A percentile compares a stretch with the other conserved stretches of the same genome.
Evolutionary conservation across 2,888 invertebrate genomes (phyloP).

Genomic region (Junonia oenone): DNA sequence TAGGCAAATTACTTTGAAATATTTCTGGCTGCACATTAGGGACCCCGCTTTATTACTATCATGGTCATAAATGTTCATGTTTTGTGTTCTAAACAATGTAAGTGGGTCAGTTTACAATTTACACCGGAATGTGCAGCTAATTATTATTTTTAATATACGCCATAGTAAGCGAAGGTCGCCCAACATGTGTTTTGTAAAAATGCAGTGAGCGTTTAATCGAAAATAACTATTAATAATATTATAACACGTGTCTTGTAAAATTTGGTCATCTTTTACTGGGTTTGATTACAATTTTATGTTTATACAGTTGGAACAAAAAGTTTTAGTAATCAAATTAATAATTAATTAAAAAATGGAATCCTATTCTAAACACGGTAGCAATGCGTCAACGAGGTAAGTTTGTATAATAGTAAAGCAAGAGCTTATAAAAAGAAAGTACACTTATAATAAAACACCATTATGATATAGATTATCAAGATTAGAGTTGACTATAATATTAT

Average conservation of each 20-base stretch:
- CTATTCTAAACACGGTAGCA: no score
- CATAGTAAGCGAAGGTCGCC: background rate
- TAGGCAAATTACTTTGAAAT: background rate
- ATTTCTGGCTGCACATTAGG: conserved; percentile 1
- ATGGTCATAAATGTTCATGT: conserved; percentile 11
- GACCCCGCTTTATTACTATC: conserved; percentile 9
- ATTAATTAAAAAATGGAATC: no score
- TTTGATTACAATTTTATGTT: no score
- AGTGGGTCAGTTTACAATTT: conserved; percentile 21
- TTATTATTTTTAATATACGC: conserved; percentile 7
- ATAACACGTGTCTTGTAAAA: background rate
- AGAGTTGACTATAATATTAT: no score
- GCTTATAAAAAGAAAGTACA: no score
- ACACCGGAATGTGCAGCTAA: conserved; percentile 5
- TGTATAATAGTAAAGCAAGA: no score
- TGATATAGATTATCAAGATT: no score
- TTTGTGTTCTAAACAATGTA: conserved; percentile 22
- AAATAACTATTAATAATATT: background rate
- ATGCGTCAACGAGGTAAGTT: no score
- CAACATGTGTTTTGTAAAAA: background rate
- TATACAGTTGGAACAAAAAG: no score
- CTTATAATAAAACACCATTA: no score
- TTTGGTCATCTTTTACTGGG: no score
- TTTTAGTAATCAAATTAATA: no score
- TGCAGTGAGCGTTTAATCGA: background rate